Evolutionary conservation across 2,888 invertebrate species (phyloP).

Genomic region (Tenthredo notha): DNA sequence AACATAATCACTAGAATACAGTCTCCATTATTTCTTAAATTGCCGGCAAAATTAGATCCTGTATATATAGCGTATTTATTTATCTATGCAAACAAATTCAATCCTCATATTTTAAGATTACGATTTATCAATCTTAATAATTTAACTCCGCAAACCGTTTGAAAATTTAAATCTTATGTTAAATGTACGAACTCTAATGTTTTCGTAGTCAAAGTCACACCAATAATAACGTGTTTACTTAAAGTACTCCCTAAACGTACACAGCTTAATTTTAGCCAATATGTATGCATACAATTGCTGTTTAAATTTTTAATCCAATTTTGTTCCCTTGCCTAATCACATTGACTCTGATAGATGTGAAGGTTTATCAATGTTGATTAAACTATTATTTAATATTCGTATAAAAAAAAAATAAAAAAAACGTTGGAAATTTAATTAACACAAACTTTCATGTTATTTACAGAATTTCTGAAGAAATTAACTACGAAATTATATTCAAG

Average conservation of each 20-base stretch:
- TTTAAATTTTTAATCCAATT: not conserved
- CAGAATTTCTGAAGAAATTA: not conserved
- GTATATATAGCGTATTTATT: not conserved
- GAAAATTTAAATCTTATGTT: not conserved
- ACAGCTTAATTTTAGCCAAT: not conserved
- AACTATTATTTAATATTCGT: not conserved
- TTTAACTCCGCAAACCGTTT: not conserved
- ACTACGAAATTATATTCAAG: not conserved
- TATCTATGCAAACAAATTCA: not conserved
- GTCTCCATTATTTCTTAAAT: not conserved
- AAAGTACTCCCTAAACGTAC: not conserved
- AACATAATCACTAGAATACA: not conserved
- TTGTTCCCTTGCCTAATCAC: not conserved
- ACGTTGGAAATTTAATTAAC: not conserved
- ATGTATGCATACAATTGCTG: not conserved
- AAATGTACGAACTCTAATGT: not conserved
- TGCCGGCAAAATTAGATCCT: not conserved
- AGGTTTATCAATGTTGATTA: not conserved
- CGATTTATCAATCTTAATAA: not conserved
- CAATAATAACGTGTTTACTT: not conserved
- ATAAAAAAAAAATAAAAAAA: not conserved
- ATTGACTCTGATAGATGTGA: not conserved
- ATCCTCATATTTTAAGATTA: not conserved
- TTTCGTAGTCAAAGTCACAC: not conserved
- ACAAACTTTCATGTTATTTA: not conserved